phyloP scores from a whole-genome alignment of 1,140 invertebrate species.

The Heterodera schachtii region DNA sequence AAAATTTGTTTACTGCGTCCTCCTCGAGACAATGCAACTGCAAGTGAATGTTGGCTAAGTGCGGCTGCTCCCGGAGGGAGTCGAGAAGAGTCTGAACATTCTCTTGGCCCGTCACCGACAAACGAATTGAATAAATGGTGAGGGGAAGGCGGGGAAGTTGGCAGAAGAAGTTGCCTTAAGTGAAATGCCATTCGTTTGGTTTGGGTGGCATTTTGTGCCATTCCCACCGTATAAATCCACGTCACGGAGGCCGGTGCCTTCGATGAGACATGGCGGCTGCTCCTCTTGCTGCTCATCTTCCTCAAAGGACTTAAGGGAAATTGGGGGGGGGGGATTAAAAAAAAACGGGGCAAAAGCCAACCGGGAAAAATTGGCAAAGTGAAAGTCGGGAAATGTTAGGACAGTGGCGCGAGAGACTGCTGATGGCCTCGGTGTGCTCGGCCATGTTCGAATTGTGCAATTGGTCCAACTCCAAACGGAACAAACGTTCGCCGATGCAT shows the following conservation, averaged over 20 bases:
- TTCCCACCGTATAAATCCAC: slow-evolving; percentile 58
- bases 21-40: slow-evolving; percentile 57
- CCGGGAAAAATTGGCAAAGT: slow-evolving; percentile 61
- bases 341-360: slow-evolving; percentile 17
- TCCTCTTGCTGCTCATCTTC: slow-evolving; percentile 9
- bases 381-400: slow-evolving; percentile 63
- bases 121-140: slow-evolving; percentile 51
- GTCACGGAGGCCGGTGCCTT: slow-evolving; percentile 52
- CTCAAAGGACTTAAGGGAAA: slow-evolving; percentile 6
- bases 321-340: no score
- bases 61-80: slow-evolving; percentile 44
- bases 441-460: slow-evolving; percentile 49
- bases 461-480: slow-evolving; percentile 59
- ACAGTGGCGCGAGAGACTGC: slow-evolving; percentile 55
- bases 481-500: slow-evolving; percentile 55
- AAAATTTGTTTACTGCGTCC: slow-evolving; percentile 41
- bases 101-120: slow-evolving; percentile 60
- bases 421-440: slow-evolving; percentile 54
- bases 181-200: not conserved
- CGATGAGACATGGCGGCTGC: slow-evolving; percentile 46
- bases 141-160: slow-evolving; percentile 51
- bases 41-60: slow-evolving; percentile 55
- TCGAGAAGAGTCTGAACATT: slow-evolving; percentile 52
- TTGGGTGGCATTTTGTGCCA: no score
- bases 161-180: slow-evolving; percentile 57